phyloP scores from a whole-genome alignment of 2,888 invertebrate species.

The Tetanocera ferruginea region DNA sequence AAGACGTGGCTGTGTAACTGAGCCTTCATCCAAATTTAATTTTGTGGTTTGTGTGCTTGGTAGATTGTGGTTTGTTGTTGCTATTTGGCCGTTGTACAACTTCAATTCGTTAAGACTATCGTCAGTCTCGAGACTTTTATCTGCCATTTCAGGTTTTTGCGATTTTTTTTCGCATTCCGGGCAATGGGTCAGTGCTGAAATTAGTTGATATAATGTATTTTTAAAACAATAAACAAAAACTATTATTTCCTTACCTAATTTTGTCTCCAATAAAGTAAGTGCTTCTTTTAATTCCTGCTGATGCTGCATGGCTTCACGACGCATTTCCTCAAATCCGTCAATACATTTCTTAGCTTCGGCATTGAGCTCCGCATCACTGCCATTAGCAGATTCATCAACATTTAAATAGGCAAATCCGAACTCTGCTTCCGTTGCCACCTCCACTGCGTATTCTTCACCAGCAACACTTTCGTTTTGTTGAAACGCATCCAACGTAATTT shows the following conservation, averaged over 20 bases:
- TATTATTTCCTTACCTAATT: conserved; percentile 63
- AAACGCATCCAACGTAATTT: conserved; percentile 73
- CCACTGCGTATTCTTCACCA: conserved; percentile 43
- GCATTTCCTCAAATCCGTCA: conserved; percentile 75
- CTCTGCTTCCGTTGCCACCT: conserved; percentile 49
- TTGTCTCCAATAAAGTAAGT: conserved; percentile 65
- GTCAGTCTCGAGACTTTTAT: conserved; percentile 68
- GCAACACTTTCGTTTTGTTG: conserved; percentile 46
- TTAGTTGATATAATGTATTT: not conserved
- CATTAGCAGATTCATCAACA: conserved; percentile 50
- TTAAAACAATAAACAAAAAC: not conserved
- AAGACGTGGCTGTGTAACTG: conserved; percentile 54
- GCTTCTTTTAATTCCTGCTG: conserved; percentile 74
- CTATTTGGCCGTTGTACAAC: conserved; percentile 26
- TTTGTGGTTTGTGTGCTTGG: conserved; percentile 3
- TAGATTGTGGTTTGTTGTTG: conserved; percentile 13
- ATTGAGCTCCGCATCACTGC: conserved; percentile 74
- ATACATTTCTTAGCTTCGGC: conserved; percentile 78
- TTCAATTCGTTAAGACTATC: conserved; percentile 56
- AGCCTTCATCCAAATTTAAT: conserved; percentile 12
- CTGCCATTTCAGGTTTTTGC: conserved; percentile 67
- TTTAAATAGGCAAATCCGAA: conserved; percentile 65
- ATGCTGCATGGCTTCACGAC: conserved; percentile 75
- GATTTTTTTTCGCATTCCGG: conserved; percentile 61
- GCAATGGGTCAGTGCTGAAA: conserved; percentile 57